Conservation (phyloP, 1,140 invertebrate species). For the Phenacoccus solenopsis region DNA sequence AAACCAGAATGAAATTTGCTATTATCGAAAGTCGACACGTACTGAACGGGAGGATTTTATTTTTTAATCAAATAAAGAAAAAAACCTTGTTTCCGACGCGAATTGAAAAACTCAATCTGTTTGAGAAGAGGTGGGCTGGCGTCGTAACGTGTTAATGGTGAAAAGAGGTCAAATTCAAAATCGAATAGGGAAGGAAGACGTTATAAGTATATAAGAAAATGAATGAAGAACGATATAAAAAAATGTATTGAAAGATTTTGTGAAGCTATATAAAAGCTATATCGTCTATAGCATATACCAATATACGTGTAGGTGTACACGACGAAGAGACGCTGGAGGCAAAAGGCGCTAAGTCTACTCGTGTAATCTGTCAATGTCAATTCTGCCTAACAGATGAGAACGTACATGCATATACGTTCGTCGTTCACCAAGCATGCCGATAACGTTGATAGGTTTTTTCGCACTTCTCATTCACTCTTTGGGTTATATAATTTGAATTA, state of each 20-base stretch:
- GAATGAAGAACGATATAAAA: no score
- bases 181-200: background rate
- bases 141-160: background rate
- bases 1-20: no score
- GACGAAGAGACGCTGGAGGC: no score
- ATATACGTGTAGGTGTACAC: no score
- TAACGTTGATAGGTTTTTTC: no score
- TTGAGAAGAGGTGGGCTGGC: background rate
- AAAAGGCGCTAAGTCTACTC: background rate
- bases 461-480: no score
- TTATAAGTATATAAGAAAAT: background rate
- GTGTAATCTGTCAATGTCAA: constrained; percentile 1
- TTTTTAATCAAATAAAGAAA: constrained; percentile 4
- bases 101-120: background rate
- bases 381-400: background rate
- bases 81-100: background rate
- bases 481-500: no score
- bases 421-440: no score
- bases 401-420: background rate
- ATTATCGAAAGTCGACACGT: no score
- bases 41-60: background rate
- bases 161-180: background rate
- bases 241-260: background rate
- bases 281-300: background rate
- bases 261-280: background rate